These are phyloP conservation scores for Ageneiosus marmoratus DNA, from an alignment of 2,113 vertebrate species.

Conservation along the genomic window DNA sequence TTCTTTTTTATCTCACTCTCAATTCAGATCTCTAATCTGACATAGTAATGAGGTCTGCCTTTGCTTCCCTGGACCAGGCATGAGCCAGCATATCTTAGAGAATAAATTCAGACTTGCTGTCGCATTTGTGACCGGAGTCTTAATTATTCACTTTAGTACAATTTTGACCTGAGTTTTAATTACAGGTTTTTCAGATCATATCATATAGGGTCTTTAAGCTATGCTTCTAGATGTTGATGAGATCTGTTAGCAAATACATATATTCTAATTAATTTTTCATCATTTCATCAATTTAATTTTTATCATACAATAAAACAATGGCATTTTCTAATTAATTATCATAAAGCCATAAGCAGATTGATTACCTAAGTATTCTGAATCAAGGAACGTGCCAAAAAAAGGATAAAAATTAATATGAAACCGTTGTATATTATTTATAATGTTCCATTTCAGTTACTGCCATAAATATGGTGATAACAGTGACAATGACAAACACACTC, in stretches of 20 bases:
- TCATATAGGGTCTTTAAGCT: slow-evolving; percentile 14
- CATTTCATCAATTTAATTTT: too few relatives aligned
- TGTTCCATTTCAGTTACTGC: not conserved
- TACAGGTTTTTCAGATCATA: not conserved
- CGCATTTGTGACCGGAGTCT: slow-evolving; percentile 34
- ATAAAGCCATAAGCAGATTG: not conserved
- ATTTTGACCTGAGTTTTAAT: slow-evolving; percentile 31
- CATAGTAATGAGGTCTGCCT: slow-evolving; percentile 27
- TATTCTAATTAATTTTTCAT: not conserved
- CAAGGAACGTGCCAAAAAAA: not conserved
- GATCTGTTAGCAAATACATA: not conserved
- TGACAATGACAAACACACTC: not conserved
- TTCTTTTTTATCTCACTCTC: slow-evolving; percentile 14
- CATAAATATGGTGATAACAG: not conserved
- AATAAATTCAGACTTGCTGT: slow-evolving; percentile 5
- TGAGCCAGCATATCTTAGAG: slow-evolving; percentile 33
- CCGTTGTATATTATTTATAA: not conserved
- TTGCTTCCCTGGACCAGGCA: slow-evolving; percentile 31
- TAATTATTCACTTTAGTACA: slow-evolving; percentile 24
- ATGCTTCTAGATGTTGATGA: not conserved
- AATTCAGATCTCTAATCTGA: slow-evolving; percentile 40
- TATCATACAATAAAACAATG: not conserved
- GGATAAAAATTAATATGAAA: not conserved
- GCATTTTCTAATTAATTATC: not conserved
- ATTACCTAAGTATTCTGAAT: not conserved